Evolutionary conservation across 1,140 invertebrate species (phyloP).

Genomic region (Chironomus striatipennis): DNA sequence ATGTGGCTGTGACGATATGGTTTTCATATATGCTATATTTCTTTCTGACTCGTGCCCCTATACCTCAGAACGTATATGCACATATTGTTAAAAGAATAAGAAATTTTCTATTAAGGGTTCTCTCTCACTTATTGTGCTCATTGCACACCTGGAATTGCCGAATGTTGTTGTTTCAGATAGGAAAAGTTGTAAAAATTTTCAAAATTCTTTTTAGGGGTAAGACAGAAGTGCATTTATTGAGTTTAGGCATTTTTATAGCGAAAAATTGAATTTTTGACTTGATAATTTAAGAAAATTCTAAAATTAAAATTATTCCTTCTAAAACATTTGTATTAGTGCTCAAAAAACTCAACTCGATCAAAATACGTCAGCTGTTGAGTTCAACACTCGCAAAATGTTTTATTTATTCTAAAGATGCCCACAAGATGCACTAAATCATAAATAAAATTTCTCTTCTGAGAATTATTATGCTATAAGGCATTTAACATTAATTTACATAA

Average conservation of each 20-base stretch:
- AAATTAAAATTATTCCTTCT: too few species aligned
- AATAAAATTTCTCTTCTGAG: too few species aligned
- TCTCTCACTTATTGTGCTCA: not conserved
- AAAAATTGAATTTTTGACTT: too few species aligned
- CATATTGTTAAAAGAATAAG: not conserved
- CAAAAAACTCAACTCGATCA: too few species aligned
- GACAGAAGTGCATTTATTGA: not conserved
- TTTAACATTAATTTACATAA: too few species aligned
- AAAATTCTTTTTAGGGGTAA: not conserved
- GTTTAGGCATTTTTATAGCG: too few species aligned
- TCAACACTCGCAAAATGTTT: not conserved
- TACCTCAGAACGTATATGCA: not conserved
- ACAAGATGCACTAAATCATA: too few species aligned
- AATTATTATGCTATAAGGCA: too few species aligned
- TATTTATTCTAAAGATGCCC: not conserved
- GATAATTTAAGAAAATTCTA: too few species aligned
- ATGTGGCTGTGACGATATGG: slow-evolving; percentile 11
- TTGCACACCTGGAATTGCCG: slow-evolving; percentile 3
- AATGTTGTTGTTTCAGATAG: not conserved
- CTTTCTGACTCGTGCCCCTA: slow-evolving; percentile 18
- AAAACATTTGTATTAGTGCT: too few species aligned
- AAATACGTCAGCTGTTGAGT: not conserved
- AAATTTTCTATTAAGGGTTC: not conserved
- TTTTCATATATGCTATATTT: not conserved
- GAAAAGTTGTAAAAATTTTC: not conserved